phyloP scores from a whole-genome alignment of 2,113 vertebrate genomes.

The Cavia porcellus region DNA sequence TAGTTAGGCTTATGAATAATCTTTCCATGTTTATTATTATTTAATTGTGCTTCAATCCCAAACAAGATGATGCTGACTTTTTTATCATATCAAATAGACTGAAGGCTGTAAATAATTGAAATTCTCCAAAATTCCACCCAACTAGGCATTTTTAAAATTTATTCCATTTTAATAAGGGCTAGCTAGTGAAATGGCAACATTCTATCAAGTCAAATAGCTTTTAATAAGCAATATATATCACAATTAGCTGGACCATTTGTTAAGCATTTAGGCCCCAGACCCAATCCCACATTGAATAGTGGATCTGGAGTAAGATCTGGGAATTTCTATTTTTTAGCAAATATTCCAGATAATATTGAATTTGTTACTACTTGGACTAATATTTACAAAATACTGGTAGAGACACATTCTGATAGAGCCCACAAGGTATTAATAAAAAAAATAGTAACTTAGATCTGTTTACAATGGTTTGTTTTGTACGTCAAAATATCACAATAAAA shows the following conservation, averaged over 20 bases:
- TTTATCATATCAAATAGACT: constrained; percentile 13
- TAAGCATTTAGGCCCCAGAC: constrained; percentile 68
- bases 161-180: background rate
- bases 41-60: constrained; percentile 33
- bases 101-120: background rate
- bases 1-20: constrained; percentile 28
- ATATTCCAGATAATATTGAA: constrained; percentile 28
- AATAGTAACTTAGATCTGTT: constrained; percentile 52
- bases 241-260: constrained; percentile 58
- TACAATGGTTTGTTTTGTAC: constrained; percentile 43
- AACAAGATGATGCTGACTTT: constrained; percentile 4
- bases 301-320: constrained; percentile 53
- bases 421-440: constrained; percentile 18
- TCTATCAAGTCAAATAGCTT: constrained; percentile 1
- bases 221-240: background rate
- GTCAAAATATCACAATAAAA: constrained; percentile 35
- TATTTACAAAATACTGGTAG: constrained; percentile 9
- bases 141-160: constrained; percentile 39
- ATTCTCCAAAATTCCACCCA: constrained; percentile 34
- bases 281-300: constrained; percentile 34
- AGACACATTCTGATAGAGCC: background rate
- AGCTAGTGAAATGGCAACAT: background rate
- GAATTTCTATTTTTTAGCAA: constrained; percentile 58
- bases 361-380: background rate
- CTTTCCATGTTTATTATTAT: constrained; percentile 29